These are phyloP conservation scores for Protula sp. DNA, from an alignment of 2,888 invertebrate genomes.

Conservation along the genomic window DNA sequence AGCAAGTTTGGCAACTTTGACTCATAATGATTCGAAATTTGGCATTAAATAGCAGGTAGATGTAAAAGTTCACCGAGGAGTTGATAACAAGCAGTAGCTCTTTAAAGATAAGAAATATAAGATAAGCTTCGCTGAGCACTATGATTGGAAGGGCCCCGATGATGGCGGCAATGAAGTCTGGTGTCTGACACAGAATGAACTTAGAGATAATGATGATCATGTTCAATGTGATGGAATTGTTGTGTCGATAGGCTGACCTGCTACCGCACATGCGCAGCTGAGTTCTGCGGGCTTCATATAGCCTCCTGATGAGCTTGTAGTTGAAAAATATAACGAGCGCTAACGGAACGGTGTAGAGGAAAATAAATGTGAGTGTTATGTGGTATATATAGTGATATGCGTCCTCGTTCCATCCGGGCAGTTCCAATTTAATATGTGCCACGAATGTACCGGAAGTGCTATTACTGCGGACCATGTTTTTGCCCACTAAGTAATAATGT, in stretches of 20 bases:
- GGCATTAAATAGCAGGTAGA: constrained; percentile 10
- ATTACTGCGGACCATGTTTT: constrained; percentile 1
- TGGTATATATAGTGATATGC: constrained; percentile 14
- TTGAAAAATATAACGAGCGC: constrained; percentile 6
- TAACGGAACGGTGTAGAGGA: constrained; percentile 11
- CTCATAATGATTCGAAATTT: constrained; percentile 3
- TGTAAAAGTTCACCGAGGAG: constrained; percentile 14
- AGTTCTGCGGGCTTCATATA: background rate
- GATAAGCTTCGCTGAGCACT: background rate
- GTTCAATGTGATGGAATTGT: constrained; percentile 7
- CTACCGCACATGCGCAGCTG: background rate
- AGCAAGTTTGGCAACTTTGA: background rate
- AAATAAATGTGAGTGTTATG: constrained; percentile 7
- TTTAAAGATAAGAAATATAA: constrained; percentile 5
- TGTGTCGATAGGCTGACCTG: background rate
- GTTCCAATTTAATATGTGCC: constrained; percentile 5
- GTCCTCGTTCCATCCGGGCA: constrained; percentile 10
- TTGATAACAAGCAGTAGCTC: constrained; percentile 16
- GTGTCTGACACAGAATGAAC: constrained; percentile 13
- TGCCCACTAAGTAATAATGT: constrained; percentile 9
- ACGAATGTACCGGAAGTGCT: constrained; percentile 6
- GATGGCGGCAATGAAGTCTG: constrained; percentile 10
- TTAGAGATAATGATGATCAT: constrained; percentile 12
- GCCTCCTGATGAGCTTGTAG: constrained; percentile 2
- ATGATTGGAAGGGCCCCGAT: constrained; percentile 4